These are phyloP conservation scores for Magallana nippona DNA, from an alignment of 2,888 invertebrate species.

Conservation along the genomic window DNA sequence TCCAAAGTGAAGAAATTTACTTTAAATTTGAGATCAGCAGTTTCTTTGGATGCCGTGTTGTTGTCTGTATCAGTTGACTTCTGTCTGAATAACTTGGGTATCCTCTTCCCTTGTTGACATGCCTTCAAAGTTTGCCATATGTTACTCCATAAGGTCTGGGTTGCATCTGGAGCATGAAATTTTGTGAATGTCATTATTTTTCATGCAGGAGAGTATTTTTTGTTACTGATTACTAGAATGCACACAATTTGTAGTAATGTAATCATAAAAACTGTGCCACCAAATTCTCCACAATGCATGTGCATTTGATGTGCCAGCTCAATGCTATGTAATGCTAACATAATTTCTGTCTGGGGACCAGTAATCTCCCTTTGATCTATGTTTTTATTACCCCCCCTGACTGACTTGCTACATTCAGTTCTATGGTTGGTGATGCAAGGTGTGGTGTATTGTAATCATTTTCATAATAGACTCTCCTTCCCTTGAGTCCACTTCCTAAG, in stretches of 20 bases:
- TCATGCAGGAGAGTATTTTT: too few relatives aligned
- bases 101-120: not conserved
- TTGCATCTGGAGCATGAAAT: too few relatives aligned
- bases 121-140: not conserved
- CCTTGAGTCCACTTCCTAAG: conserved; percentile 9
- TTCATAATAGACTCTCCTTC: conserved; percentile 11
- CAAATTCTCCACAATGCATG: not conserved
- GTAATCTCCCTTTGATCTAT: conserved; percentile 7
- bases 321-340: not conserved
- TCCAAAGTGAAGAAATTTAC: conserved; percentile 11
- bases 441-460: conserved; percentile 1
- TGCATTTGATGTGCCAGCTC: not conserved
- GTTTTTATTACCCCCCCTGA: conserved; percentile 1
- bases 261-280: not conserved
- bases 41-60: not conserved
- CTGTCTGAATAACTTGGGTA: not conserved
- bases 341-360: conserved; percentile 20
- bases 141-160: not conserved
- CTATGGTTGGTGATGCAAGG: not conserved
- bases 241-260: conserved; percentile 1
- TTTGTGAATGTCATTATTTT: too few relatives aligned
- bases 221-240: not conserved
- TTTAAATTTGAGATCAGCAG: conserved; percentile 4
- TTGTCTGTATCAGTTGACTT: not conserved
- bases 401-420: not conserved